Base-by-base conservation (phyloP, 2,113 vertebrate species). In the Morphnarchus princeps region DNA sequence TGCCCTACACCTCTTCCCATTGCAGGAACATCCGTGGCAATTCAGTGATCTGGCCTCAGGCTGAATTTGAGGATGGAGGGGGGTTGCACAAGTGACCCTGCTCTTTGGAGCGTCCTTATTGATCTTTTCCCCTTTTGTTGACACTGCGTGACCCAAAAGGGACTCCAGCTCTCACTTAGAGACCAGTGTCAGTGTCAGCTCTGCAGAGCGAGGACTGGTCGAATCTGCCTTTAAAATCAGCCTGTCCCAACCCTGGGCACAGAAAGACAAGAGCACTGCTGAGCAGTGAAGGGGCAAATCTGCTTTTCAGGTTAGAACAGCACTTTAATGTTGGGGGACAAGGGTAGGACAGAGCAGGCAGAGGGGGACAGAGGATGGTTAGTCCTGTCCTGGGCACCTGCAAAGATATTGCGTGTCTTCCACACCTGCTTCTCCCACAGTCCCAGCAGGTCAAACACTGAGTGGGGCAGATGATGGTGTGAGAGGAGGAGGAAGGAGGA, bases 221-320 rank as follows among this genome's bases (percentile, higher is more conserved):
- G 25, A 95, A 66, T 76, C 65, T 95, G 78, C 76, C 50, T 38
- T 92, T 89, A 92, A 89, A 90, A 65, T 87, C 94, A 93, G 43
- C 89, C 61, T 91, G 77, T 78, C 91, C 89, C 81, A 65, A 89
- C 79, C 89, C 80, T 87, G 90, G 76, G 86, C 80, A 91, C 79
- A 93, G 89, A 91, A 47, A 79, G 80, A 91, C 93, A 79, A 84
- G 73, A 95, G 84, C 91, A 87, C 91, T 95, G 83, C 95, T 93
- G 95, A 92, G 83, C 95, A 95, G 25, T 95, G 93, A 92, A 93
- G 92, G 95, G 73, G 74, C 78, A 97, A 92, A 95, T 49, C 96
- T 94, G 40, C 93, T 94, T 95, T 65, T 95, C 97, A 96, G 95
- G 94, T 97, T 95, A 95, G 97, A 96, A 91, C 81, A 95, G 92